Percentiles rank a stretch among this genome's conserved stretches.
Evolutionary conservation across 2,888 invertebrate species (phyloP).

Genomic region (Zhengitettix transpicula): DNA sequence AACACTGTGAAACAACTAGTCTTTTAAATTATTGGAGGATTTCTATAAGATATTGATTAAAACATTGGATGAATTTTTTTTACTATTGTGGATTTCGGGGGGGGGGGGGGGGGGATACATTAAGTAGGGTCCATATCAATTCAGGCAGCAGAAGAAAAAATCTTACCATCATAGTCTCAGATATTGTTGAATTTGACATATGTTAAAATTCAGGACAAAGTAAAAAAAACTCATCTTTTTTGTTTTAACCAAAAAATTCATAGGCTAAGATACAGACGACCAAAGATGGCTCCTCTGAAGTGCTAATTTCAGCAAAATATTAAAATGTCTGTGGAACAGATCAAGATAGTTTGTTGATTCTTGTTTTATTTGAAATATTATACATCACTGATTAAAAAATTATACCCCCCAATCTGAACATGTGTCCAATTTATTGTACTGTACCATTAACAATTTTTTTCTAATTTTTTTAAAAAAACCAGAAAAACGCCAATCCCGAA

Average conservation of each 20-base stretch:
- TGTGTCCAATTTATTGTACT: not conserved
- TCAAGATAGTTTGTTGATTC: not conserved
- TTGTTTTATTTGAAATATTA: not conserved
- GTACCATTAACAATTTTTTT: not conserved
- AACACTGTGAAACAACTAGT: too few species aligned
- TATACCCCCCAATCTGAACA: not conserved
- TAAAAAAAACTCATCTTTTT: not conserved
- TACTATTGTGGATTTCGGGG: too few species aligned
- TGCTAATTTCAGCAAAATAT: conserved; percentile 1
- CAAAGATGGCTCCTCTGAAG: not conserved
- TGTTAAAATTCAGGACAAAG: not conserved
- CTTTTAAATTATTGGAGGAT: too few species aligned
- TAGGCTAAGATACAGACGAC: not conserved
- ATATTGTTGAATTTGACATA: not conserved
- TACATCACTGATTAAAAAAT: not conserved
- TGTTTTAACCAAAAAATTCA: not conserved
- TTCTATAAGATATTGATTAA: too few species aligned
- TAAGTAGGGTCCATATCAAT: not conserved
- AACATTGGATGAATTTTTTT: too few species aligned
- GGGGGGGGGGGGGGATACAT: too few species aligned
- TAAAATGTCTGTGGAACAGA: not conserved
- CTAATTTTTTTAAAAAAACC: not conserved
- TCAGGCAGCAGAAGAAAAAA: not conserved
- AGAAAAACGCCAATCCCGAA: not conserved
- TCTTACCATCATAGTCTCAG: not conserved